These are phyloP conservation scores for Rhopalosiphum padi DNA, from an alignment of 1,140 invertebrate species.

Conservation along the genomic window DNA sequence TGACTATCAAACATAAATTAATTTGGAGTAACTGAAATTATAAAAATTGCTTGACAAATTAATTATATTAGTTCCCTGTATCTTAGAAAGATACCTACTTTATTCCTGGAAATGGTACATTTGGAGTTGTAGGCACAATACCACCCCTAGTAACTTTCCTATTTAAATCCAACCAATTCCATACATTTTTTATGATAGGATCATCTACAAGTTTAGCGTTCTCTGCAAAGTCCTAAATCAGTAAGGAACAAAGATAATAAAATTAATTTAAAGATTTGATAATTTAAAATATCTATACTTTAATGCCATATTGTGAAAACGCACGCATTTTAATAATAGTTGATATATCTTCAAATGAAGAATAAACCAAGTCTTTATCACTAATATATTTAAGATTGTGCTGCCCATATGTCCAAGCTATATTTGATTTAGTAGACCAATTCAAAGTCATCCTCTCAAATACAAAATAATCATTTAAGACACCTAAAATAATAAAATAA, in stretches of 20 bases:
- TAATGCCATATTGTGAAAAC: constrained; percentile 78
- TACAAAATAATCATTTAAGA: constrained; percentile 75
- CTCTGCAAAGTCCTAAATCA: constrained; percentile 66
- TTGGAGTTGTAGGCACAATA: constrained; percentile 66
- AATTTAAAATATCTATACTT: constrained; percentile 65
- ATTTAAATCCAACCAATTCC: constrained; percentile 79
- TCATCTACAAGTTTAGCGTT: constrained; percentile 75
- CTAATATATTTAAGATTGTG: constrained; percentile 72
- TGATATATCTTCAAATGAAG: constrained; percentile 74
- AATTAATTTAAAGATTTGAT: neutral
- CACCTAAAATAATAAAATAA: constrained; percentile 64
- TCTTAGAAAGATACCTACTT: constrained; percentile 43
- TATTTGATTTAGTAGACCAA: constrained; percentile 75
- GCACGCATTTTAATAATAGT: constrained; percentile 76
- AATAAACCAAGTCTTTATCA: constrained; percentile 67
- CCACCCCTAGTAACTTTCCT: constrained; percentile 74
- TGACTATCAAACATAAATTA: no score
- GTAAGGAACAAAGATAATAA: neutral
- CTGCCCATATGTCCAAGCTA: constrained; percentile 78
- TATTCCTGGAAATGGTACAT: constrained; percentile 76
- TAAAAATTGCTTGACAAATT: neutral
- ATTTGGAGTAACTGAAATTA: no score
- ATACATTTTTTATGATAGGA: constrained; percentile 70
- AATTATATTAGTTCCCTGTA: neutral
- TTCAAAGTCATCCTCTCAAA: constrained; percentile 83